These are phyloP conservation scores for Sycophila sp. DNA, from an alignment of 1,140 invertebrate genomes.

Conservation along the genomic window DNA sequence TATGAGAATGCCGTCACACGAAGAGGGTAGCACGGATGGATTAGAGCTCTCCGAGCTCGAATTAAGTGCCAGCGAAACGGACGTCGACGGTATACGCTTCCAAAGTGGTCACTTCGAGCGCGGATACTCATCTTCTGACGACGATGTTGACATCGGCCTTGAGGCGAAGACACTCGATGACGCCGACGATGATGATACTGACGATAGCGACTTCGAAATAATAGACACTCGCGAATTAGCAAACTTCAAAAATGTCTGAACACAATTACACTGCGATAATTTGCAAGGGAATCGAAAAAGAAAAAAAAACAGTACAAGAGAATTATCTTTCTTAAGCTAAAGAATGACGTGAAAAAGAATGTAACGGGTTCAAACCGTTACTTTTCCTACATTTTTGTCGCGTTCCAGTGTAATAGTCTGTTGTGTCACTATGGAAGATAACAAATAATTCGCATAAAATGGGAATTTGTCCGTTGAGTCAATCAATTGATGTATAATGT, in stretches of 20 bases:
- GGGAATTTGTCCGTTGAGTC: slow-evolving; percentile 12
- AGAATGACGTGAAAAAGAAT: not conserved
- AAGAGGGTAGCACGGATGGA: slow-evolving; percentile 59
- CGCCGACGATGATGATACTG: slow-evolving; percentile 55
- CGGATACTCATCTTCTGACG: slow-evolving; percentile 57
- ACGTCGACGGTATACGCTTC: slow-evolving; percentile 42
- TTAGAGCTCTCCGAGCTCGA: slow-evolving; percentile 59
- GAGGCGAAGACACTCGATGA: slow-evolving; percentile 27
- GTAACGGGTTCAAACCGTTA: not conserved
- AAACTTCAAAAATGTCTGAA: slow-evolving; percentile 50
- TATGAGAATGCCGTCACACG: slow-evolving; percentile 62
- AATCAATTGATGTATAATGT: slow-evolving; percentile 32
- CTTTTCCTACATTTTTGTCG: not conserved
- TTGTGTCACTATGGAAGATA: slow-evolving; percentile 16
- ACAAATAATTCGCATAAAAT: not conserved
- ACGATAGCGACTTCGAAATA: slow-evolving; percentile 62
- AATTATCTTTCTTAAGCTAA: slow-evolving; percentile 17
- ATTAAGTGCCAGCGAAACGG: slow-evolving; percentile 53
- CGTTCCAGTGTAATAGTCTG: no score
- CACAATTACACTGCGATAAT: not conserved
- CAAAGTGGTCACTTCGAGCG: slow-evolving; percentile 51
- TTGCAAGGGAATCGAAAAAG: not conserved
- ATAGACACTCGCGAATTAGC: slow-evolving; percentile 58
- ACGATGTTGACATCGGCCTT: slow-evolving; percentile 50
- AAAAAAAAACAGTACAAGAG: not conserved